phyloP scores from a whole-genome alignment of 2,797 vertebrate genomes.

The Coranthus polyacanthus region DNA sequence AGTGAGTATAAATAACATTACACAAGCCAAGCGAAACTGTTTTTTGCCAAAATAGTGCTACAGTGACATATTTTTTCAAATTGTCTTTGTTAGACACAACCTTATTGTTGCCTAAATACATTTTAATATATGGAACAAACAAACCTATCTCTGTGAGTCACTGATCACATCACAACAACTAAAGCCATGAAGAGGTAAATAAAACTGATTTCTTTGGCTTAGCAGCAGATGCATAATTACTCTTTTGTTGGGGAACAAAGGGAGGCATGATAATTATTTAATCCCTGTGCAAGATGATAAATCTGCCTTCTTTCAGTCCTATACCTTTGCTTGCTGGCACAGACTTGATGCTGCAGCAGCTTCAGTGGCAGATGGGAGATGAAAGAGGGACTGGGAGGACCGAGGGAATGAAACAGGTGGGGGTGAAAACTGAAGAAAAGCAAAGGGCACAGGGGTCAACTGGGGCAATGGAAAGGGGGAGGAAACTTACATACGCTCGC shows the following conservation, averaged over 20 bases:
- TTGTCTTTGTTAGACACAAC: slow-evolving; percentile 2
- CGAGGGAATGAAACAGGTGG: slow-evolving; percentile 78
- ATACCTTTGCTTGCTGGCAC: slow-evolving; percentile 43
- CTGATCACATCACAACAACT: slow-evolving; percentile 18
- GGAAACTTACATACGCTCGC: slow-evolving; percentile 65
- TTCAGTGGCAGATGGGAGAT: slow-evolving; percentile 85
- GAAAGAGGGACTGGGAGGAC: slow-evolving; percentile 76
- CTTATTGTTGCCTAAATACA: background rate
- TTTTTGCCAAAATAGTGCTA: background rate
- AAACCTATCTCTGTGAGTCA: slow-evolving; percentile 26
- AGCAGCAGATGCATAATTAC: slow-evolving; percentile 57
- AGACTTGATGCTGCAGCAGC: slow-evolving; percentile 52
- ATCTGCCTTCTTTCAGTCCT: slow-evolving; percentile 39
- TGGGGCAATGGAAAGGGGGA: slow-evolving; percentile 65
- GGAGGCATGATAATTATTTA: slow-evolving; percentile 58
- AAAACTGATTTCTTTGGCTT: slow-evolving; percentile 41
- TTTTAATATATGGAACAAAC: slow-evolving; percentile 34
- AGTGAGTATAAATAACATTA: too few species aligned
- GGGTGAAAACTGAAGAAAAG: slow-evolving; percentile 78
- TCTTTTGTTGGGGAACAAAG: slow-evolving; percentile 56
- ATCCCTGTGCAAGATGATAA: slow-evolving; percentile 43
- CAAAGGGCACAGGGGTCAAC: slow-evolving; percentile 77
- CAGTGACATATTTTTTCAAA: background rate
- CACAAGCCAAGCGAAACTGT: background rate
- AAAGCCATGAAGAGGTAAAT: slow-evolving; percentile 32